Evolutionary conservation across 2,888 invertebrate species (phyloP).

Genomic region (Gibbula magus): DNA sequence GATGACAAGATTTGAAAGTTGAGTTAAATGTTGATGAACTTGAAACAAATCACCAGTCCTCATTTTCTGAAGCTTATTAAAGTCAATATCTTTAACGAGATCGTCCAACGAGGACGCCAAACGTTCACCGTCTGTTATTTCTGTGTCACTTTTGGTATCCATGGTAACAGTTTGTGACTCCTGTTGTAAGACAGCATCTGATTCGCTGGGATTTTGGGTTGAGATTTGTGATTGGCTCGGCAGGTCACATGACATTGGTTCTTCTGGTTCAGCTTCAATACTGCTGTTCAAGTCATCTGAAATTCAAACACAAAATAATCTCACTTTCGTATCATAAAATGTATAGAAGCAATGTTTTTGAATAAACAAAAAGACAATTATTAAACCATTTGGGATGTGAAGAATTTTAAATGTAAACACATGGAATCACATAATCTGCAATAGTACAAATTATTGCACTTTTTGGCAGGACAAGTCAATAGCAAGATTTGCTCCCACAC

Average conservation of each 20-base stretch:
- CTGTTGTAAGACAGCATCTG: neutral
- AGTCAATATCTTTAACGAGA: slow-evolving; percentile 25
- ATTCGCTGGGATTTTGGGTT: neutral
- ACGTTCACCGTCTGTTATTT: neutral
- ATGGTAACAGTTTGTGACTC: neutral
- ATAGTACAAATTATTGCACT: too few species aligned
- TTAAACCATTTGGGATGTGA: too few species aligned
- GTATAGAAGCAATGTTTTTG: too few species aligned
- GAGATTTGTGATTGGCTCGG: slow-evolving; percentile 27
- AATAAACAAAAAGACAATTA: too few species aligned
- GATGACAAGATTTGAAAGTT: slow-evolving; percentile 41
- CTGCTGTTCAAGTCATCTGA: slow-evolving; percentile 25
- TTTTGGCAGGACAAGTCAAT: too few species aligned
- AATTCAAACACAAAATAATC: neutral
- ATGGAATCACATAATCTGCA: too few species aligned
- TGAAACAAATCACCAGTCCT: slow-evolving; percentile 42
- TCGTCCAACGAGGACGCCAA: slow-evolving; percentile 27
- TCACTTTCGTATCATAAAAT: too few species aligned
- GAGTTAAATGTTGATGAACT: slow-evolving; percentile 44
- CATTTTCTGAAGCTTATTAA: slow-evolving; percentile 29
- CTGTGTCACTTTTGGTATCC: neutral
- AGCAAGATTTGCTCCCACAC: too few species aligned
- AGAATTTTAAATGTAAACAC: too few species aligned
- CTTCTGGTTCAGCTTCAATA: slow-evolving; percentile 35
- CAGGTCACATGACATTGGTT: neutral